Evolutionary conservation across 2,797 vertebrate genomes (phyloP), one percentile per base, ranked within the genome.

Genomic region (Argyrosomus regius): DNA sequence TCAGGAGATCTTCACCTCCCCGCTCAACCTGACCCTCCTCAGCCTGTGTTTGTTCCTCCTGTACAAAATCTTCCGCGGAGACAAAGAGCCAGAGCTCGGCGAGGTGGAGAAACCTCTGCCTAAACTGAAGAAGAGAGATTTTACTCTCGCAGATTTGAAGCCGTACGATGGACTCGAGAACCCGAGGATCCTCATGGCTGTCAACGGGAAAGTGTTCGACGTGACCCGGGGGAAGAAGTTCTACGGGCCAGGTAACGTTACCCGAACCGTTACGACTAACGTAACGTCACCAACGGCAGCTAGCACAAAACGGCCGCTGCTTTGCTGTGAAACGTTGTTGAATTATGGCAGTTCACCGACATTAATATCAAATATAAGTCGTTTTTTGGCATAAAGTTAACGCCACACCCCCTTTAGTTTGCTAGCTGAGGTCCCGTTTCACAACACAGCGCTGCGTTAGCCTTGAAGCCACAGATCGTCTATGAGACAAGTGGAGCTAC

Each of bases 191-290:
- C 97, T 99, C 62, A 98, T 99, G 97, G 97, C 97, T 67, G 91
- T 99, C 85, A 98, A 96, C 78, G 96, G 96, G 18, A 99, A 99
- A 90, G 97, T 99, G 81, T 99, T 99, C 91, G 98, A 99, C 89
- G 98, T 99, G 69, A 98, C 96, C 39, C 88, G 96, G 56, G 98
- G 95, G 20, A 96, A 95, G 87, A 98, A 97, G 93, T 99, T 99
- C 89, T 99, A 99, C 88, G 98, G 98, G 18, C 97, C 97, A 77
- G 98, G 98, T 98, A 88, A 75, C 16, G 6, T 14, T 1, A 8
- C 0, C 1, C 4, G 12, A 41, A 24, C 7, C 3, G 41, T 20
- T n/a, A 3, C 5, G 6, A 3, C 5, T 5, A 24, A 61, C 46
- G 35, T 12, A 65, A 59, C 31, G 54, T 56, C 31, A 48, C 17